Evolutionary conservation across 30 jellyfish, hydroid and myxozoan species (phyloP).

Genomic region (Rhopilema esculentum): DNA sequence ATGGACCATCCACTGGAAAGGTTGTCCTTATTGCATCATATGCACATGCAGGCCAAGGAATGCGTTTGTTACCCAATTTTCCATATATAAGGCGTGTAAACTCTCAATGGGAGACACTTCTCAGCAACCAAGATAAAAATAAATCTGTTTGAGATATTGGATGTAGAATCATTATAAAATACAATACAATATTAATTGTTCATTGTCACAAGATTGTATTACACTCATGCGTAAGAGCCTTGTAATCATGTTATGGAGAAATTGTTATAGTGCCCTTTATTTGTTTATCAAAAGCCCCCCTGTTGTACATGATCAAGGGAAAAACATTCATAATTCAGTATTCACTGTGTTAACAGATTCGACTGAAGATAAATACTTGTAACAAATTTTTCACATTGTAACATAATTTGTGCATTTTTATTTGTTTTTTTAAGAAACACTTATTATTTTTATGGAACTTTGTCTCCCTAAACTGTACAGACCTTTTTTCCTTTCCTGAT

Average conservation of each 20-base stretch:
- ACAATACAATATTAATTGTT: not conserved
- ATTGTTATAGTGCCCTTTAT: not conserved
- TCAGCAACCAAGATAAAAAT: conserved; percentile 15
- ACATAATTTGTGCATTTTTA: conserved; percentile 1
- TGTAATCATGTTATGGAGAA: not conserved
- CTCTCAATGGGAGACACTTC: conserved; percentile 18
- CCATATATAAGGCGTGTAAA: conserved; percentile 34
- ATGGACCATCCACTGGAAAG: conserved; percentile 14
- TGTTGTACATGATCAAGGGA: not conserved
- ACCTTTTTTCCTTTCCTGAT: conserved; percentile 15
- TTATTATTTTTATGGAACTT: not conserved
- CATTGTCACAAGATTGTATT: conserved; percentile 1
- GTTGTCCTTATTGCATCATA: conserved; percentile 18
- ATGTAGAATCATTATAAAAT: not conserved
- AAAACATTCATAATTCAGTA: not conserved
- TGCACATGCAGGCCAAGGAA: conserved; percentile 52
- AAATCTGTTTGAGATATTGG: not conserved
- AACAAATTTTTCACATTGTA: not conserved
- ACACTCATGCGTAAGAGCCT: not conserved
- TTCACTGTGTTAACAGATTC: not conserved
- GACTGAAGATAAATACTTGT: not conserved
- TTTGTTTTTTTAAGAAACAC: not conserved
- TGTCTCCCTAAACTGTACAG: conserved; percentile 7
- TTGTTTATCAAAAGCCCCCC: conserved; percentile 3
- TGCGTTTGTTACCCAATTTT: conserved; percentile 16